Conservation (phyloP, 2,113 vertebrate genomes). For the Forbesichthys agassizii region DNA sequence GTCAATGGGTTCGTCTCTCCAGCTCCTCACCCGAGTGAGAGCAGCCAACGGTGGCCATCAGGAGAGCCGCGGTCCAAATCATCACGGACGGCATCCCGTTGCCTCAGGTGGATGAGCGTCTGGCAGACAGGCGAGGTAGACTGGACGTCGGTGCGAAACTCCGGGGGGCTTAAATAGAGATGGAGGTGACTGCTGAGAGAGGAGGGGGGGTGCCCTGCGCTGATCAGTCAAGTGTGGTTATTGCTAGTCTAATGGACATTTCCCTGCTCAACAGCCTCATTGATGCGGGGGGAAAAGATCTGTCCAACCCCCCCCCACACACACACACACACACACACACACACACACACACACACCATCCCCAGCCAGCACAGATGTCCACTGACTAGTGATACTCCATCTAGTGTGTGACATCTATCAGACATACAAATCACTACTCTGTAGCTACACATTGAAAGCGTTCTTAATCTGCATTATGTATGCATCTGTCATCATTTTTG, state of each 20-base stretch:
- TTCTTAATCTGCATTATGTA: too few species aligned
- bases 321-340: too few species aligned
- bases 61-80: conserved; percentile 44
- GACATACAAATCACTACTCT: too few species aligned
- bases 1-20: background rate
- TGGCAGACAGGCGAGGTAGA: conserved; percentile 43
- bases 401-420: conserved; percentile 5
- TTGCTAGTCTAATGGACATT: conserved; percentile 63
- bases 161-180: conserved; percentile 44
- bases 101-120: conserved; percentile 13
- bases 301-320: conserved; percentile 4
- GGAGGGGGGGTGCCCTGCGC: conserved; percentile 27
- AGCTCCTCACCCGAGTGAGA: conserved; percentile 54
- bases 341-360: too few species aligned
- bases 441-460: too few species aligned
- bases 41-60: conserved; percentile 12
- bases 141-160: background rate
- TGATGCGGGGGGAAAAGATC: conserved; percentile 50
- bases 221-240: conserved; percentile 60
- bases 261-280: conserved; percentile 68
- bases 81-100: conserved; percentile 11
- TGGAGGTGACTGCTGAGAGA: conserved; percentile 33
- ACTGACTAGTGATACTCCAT: conserved; percentile 48
- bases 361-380: conserved; percentile 49
- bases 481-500: too few species aligned